Evolutionary conservation across 2,113 vertebrate species (phyloP), one percentile per base, ranked within the genome.

Genomic region (Grammomys dolichurus): DNA sequence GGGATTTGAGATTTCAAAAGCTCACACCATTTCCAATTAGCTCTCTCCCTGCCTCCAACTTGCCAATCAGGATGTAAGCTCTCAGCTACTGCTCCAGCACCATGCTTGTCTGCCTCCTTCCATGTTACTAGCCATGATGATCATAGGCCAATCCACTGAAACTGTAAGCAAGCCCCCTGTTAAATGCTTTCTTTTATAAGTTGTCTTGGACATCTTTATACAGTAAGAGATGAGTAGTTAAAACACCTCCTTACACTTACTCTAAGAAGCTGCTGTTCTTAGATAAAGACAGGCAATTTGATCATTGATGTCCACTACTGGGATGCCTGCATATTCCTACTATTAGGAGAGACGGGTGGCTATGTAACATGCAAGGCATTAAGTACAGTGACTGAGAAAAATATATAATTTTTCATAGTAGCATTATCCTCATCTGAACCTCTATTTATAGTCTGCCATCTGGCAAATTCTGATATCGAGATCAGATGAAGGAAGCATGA

Each of bases 401-500:
- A 81, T 22, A 51, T 36, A 33, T 76, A 86, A 36, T 28, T 92
- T 92, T 89, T 91, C 78, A 54, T 46, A 92, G 73, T 48, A 63
- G 24, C n/a, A 56, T 65, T 65, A 81, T 46, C 60, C 36, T 54
- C 87, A 87, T 33, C 43, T 36, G 54, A 92, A 87, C 78, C 28
- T 17, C 67, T 87, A 46, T 81, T 20, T 14, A 46, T 40, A 70
- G 11, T 11, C 89, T 93, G 36, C 87, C 40, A 33, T 33, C 22
- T 87, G 80, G 43, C 0, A 91, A 95, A 78, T 85, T 80, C 72
- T 86, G 48, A 92, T 40, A 85, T 20, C 31, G 5, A 94, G 20
- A 84, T 31, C 26, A 87, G 77, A 33, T 33, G 48, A 76, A 90
- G 65, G 13, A 90, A 92, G 80, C 87, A 13, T n/a, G 4, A 58